phyloP scores from a whole-genome alignment of 2,113 vertebrate genomes.

The Heteronetta atricapilla region DNA sequence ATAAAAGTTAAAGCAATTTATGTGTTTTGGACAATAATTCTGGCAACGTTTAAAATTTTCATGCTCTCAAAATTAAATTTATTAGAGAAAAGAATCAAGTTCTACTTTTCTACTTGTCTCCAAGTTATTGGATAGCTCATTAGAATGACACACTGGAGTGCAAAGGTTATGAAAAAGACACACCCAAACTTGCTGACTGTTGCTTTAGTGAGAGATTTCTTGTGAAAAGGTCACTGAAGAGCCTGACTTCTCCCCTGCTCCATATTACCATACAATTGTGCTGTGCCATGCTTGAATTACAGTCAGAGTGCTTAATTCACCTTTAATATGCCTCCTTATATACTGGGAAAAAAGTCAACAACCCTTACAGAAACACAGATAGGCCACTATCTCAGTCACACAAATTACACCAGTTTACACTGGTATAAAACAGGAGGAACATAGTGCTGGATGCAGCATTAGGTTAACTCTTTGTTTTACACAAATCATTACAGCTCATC shows the following conservation, averaged over 20 bases:
- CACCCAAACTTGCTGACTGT: constrained; percentile 31
- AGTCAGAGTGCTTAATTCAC: neutral
- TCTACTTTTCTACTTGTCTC: neutral
- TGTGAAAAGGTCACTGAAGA: constrained; percentile 64
- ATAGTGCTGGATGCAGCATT: neutral
- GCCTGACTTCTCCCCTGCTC: constrained; percentile 41
- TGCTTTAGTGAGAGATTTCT: constrained; percentile 39
- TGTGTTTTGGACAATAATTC: neutral
- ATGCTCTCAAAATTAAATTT: neutral
- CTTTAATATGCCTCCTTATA: neutral
- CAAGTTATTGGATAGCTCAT: neutral
- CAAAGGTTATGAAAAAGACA: constrained; percentile 48
- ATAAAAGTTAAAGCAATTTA: neutral
- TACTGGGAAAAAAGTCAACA: neutral
- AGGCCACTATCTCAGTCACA: neutral
- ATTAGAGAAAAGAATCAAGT: neutral
- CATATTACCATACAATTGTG: constrained; percentile 41
- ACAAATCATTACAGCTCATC: neutral
- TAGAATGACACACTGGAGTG: neutral
- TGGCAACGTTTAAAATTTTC: neutral
- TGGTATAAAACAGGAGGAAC: neutral
- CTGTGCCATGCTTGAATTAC: neutral
- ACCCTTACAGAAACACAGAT: neutral
- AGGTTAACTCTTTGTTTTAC: neutral
- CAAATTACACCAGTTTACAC: neutral